Evolutionary conservation across 2,113 vertebrate species (phyloP).

Genomic region (Ptychochromis oligacanthus): DNA sequence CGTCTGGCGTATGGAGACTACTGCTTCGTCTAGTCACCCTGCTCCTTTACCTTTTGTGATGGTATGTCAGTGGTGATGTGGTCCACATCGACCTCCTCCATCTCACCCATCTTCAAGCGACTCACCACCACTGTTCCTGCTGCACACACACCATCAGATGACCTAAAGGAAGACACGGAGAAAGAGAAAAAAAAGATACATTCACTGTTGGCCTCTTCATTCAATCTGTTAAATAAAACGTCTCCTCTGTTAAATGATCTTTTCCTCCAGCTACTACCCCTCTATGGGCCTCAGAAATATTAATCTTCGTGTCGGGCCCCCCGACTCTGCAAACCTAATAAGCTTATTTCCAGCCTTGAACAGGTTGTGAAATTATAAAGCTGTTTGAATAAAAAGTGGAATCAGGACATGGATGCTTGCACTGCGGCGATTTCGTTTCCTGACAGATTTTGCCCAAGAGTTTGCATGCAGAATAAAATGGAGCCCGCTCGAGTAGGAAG

Average conservation of each 20-base stretch:
- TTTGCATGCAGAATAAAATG: slow-evolving; percentile 34
- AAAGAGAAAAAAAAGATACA: not conserved
- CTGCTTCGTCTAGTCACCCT: not conserved
- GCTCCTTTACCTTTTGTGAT: slow-evolving; percentile 64
- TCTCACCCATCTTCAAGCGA: slow-evolving; percentile 94
- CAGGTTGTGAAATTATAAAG: slow-evolving; percentile 49
- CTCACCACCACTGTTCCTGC: slow-evolving; percentile 92
- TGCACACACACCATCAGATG: slow-evolving; percentile 91
- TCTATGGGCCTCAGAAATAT: slow-evolving; percentile 12
- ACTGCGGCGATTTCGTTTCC: slow-evolving; percentile 23
- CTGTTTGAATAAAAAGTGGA: slow-evolving; percentile 35
- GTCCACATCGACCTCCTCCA: slow-evolving; percentile 88
- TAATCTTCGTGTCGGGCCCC: slow-evolving; percentile 6
- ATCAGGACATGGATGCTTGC: slow-evolving; percentile 30
- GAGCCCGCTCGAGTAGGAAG: not conserved
- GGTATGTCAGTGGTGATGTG: slow-evolving; percentile 84
- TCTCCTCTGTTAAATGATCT: slow-evolving; percentile 9
- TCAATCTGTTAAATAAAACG: slow-evolving; percentile 27
- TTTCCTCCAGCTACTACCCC: not conserved
- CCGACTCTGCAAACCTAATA: slow-evolving; percentile 23
- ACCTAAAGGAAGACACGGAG: slow-evolving; percentile 73
- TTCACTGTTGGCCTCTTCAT: not conserved
- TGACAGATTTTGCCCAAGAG: slow-evolving; percentile 31
- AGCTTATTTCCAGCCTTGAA: slow-evolving; percentile 37
- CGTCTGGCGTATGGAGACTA: slow-evolving; percentile 51